phyloP scores from a whole-genome alignment of 2,113 vertebrate genomes.

The Variabilichromis moorii region DNA sequence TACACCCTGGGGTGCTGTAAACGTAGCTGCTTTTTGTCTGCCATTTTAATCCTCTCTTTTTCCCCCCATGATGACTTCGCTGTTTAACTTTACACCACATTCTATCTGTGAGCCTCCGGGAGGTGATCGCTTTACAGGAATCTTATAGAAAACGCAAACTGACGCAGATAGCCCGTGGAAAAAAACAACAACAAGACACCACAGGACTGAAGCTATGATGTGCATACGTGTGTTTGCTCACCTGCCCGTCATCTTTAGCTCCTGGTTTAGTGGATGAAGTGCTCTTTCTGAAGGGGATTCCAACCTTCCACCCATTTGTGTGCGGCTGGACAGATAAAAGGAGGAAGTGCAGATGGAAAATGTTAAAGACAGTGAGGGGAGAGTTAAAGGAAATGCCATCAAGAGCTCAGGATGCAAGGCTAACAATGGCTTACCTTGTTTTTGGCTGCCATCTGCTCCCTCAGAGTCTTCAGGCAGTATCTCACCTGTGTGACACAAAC shows the following conservation, averaged over 20 bases:
- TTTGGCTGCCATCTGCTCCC: slow-evolving; percentile 75
- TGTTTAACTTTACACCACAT: neutral
- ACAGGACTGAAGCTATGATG: neutral
- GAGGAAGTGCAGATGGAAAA: neutral
- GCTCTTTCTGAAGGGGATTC: slow-evolving; percentile 52
- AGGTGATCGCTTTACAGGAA: neutral
- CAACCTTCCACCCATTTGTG: slow-evolving; percentile 51
- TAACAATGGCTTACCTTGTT: slow-evolving; percentile 57
- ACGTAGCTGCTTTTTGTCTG: neutral
- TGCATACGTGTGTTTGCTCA: neutral
- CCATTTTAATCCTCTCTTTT: neutral
- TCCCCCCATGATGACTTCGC: neutral
- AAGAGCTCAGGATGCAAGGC: neutral
- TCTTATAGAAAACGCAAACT: neutral
- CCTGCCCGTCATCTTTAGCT: slow-evolving; percentile 35
- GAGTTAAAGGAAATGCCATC: neutral
- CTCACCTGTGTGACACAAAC: slow-evolving; percentile 58
- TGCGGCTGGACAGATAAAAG: slow-evolving; percentile 26
- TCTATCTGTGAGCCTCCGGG: neutral
- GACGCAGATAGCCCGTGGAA: neutral
- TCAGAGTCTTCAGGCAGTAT: slow-evolving; percentile 72
- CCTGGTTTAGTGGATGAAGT: neutral
- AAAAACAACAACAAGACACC: neutral
- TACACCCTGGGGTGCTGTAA: slow-evolving; percentile 1
- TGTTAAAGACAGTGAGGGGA: neutral